Conservation (phyloP, 1,140 invertebrate genomes). For the Antheraea pernyi region DNA sequence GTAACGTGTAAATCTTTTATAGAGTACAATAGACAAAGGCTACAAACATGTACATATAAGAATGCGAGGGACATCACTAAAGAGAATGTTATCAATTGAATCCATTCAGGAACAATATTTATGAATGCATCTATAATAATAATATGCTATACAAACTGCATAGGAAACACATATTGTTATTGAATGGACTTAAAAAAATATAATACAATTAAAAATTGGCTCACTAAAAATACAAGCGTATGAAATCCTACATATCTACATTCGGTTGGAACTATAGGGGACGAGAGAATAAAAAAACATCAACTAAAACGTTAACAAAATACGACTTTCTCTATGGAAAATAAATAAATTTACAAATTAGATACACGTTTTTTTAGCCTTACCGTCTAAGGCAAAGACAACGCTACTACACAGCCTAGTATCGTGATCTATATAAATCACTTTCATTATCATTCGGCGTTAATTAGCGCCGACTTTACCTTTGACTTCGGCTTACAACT, state of each 20-base stretch:
- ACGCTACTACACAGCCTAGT: neutral
- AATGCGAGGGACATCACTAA: conserved; percentile 61
- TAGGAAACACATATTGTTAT: conserved; percentile 47
- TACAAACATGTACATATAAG: conserved; percentile 34
- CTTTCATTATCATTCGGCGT: neutral
- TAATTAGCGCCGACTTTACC: neutral
- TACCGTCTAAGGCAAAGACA: neutral
- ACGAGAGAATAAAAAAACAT: conserved; percentile 69
- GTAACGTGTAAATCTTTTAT: neutral
- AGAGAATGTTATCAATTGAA: conserved; percentile 49
- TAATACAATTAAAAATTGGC: conserved; percentile 70
- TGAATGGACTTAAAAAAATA: conserved; percentile 61
- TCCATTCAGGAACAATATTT: conserved; percentile 60
- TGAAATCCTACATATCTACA: conserved; percentile 73
- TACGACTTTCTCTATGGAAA: conserved; percentile 78
- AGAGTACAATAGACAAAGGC: conserved; percentile 16
- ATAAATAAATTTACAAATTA: conserved; percentile 79
- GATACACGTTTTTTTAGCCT: conserved; percentile 56
- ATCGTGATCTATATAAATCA: neutral
- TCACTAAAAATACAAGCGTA: conserved; percentile 77
- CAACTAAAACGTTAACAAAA: conserved; percentile 79
- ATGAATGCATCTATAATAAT: conserved; percentile 39
- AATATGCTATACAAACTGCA: conserved; percentile 44
- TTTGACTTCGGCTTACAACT: conserved; percentile 28
- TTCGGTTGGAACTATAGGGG: conserved; percentile 68